These are phyloP conservation scores for Brachystomella parvula DNA, from an alignment of 1,140 invertebrate species.

Conservation along the genomic window DNA sequence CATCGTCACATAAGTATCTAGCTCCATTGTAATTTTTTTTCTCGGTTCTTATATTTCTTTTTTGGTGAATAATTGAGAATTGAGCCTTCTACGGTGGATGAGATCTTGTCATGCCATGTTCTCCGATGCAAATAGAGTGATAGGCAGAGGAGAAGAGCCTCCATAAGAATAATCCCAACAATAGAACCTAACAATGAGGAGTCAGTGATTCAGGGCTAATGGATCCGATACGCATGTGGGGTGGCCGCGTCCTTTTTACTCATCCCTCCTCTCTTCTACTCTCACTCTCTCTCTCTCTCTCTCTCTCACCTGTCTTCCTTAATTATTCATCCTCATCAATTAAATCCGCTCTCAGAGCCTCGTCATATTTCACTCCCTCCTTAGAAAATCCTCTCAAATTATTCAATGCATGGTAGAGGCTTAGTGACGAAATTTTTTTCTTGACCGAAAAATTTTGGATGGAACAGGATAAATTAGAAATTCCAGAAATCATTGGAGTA, in stretches of 20 bases:
- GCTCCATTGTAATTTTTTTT: not conserved
- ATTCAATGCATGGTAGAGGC: too few species aligned
- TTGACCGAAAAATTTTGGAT: too few species aligned
- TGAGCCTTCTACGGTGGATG: not conserved
- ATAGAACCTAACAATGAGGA: not conserved
- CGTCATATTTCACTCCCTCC: too few species aligned
- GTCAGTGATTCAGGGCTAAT: slow-evolving; percentile 9
- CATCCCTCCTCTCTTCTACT: slow-evolving; percentile 9
- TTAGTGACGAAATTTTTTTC: too few species aligned
- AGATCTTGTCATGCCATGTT: not conserved
- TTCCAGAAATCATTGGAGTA: too few species aligned
- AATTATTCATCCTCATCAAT: slow-evolving; percentile 20
- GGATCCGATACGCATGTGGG: slow-evolving; percentile 2
- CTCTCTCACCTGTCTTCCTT: slow-evolving; percentile 18
- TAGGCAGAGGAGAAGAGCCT: not conserved
- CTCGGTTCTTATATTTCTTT: too few species aligned
- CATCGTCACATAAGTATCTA: not conserved
- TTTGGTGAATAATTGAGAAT: slow-evolving; percentile 5
- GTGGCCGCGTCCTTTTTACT: slow-evolving; percentile 3
- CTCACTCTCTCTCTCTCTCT: slow-evolving; percentile 10
- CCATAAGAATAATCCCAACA: too few species aligned
- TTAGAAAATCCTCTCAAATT: too few species aligned
- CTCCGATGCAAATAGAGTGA: too few species aligned
- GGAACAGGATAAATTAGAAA: too few species aligned
- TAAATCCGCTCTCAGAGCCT: too few species aligned